phyloP scores from a whole-genome alignment of 2,888 invertebrate genomes.

The Zonitis immaculata region DNA sequence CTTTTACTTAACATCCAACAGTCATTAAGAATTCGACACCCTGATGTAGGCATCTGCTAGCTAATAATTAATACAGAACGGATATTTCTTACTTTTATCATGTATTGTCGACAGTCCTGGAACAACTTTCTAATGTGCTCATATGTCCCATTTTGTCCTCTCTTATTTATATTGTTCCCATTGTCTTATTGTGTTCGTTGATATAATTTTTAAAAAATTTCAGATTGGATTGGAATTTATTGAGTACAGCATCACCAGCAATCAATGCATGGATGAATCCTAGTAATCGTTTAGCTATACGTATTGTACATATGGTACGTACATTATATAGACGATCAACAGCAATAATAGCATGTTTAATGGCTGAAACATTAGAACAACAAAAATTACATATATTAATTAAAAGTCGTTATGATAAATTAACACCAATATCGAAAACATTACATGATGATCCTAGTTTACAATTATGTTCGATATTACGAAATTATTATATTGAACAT shows the following conservation, averaged over 20 bases:
- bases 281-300: slow-evolving; percentile 81
- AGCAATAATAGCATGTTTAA: slow-evolving; percentile 87
- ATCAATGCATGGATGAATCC: slow-evolving; percentile 99
- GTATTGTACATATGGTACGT: slow-evolving; percentile 75
- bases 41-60: no score
- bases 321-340: slow-evolving; percentile 75
- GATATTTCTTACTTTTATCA: no score
- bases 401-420: slow-evolving; percentile 85
- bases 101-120: no score
- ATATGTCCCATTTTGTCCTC: no score
- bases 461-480: slow-evolving; percentile 84
- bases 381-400: slow-evolving; percentile 74
- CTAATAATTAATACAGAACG: no score
- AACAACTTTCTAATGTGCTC: no score
- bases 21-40: no score
- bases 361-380: slow-evolving; percentile 90
- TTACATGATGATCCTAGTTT: slow-evolving; percentile 94
- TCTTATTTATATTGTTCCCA: no score
- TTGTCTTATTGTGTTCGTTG: no score
- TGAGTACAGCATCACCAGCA: slow-evolving; percentile 93
- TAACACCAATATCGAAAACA: slow-evolving; percentile 83
- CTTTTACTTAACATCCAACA: no score
- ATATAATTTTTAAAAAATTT: no score
- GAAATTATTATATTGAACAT: slow-evolving; percentile 75
- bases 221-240: slow-evolving; percentile 91